Percentiles rank a stretch among this genome's conserved stretches.
phyloP scores from a whole-genome alignment of 2,797 vertebrate genomes.

The Coilia nasus region DNA sequence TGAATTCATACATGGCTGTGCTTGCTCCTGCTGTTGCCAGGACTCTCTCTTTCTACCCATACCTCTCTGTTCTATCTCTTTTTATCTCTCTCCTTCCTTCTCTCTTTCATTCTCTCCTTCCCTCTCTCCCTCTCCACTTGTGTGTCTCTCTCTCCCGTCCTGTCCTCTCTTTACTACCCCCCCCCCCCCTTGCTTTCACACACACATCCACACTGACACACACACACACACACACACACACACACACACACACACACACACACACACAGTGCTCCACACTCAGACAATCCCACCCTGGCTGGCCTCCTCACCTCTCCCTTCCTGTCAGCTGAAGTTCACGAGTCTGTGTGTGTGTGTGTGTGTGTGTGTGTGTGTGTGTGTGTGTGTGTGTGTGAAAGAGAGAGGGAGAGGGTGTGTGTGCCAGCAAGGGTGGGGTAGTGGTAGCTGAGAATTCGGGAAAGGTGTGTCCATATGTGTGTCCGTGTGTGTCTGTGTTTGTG shows the following conservation, averaged over 20 bases:
- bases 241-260: too few relatives aligned
- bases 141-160: background rate
- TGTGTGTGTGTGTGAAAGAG: slow-evolving; percentile 4
- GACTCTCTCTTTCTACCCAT: background rate
- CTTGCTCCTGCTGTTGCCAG: background rate
- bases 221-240: too few relatives aligned
- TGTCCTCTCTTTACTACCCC: background rate
- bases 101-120: background rate
- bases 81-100: background rate
- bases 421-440: background rate
- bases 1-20: too few relatives aligned
- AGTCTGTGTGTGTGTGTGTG: slow-evolving; percentile 18
- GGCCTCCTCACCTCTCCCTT: slow-evolving; percentile 17
- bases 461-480: background rate
- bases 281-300: background rate
- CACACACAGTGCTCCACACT: background rate
- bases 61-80: background rate
- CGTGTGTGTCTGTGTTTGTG: background rate
- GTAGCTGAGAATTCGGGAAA: slow-evolving; percentile 1
- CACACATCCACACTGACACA: too few relatives aligned
- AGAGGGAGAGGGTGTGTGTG: slow-evolving; percentile 34
- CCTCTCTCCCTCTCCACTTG: background rate
- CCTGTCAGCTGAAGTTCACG: slow-evolving; percentile 18
- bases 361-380: slow-evolving; percentile 17
- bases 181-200: too few relatives aligned